These are phyloP conservation scores for Aplodontia rufa DNA, from an alignment of 2,113 vertebrate genomes.

Conservation along the genomic window DNA sequence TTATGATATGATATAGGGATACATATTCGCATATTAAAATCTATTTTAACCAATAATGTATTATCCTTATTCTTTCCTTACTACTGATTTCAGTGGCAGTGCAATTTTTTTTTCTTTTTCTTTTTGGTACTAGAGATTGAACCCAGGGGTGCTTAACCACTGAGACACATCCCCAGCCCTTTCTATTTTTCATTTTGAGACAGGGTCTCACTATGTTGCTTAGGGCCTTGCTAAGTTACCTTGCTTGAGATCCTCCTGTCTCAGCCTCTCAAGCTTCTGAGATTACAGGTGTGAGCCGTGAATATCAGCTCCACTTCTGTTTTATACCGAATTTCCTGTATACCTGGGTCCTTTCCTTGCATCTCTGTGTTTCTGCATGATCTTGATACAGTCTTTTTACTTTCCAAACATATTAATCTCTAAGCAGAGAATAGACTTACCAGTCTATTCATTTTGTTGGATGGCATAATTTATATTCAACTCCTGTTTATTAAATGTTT, in stretches of 20 bases:
- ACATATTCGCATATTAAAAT: background rate
- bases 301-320: background rate
- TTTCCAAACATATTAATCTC: background rate
- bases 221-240: too few relatives aligned
- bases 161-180: too few relatives aligned
- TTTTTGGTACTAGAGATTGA: too few relatives aligned
- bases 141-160: too few relatives aligned
- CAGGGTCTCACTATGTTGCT: too few relatives aligned
- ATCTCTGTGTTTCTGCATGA: background rate
- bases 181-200: too few relatives aligned
- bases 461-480: background rate
- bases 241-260: too few relatives aligned
- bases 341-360: background rate
- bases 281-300: too few relatives aligned
- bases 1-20: background rate
- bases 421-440: background rate
- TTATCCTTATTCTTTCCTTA: background rate
- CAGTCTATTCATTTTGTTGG: background rate
- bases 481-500: background rate
- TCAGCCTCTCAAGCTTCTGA: too few relatives aligned
- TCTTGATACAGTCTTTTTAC: background rate
- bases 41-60: background rate
- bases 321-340: background rate
- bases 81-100: background rate
- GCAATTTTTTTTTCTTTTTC: background rate